Evolutionary conservation across 2,888 invertebrate genomes (phyloP).

Genomic region (Nasonia oneida): DNA sequence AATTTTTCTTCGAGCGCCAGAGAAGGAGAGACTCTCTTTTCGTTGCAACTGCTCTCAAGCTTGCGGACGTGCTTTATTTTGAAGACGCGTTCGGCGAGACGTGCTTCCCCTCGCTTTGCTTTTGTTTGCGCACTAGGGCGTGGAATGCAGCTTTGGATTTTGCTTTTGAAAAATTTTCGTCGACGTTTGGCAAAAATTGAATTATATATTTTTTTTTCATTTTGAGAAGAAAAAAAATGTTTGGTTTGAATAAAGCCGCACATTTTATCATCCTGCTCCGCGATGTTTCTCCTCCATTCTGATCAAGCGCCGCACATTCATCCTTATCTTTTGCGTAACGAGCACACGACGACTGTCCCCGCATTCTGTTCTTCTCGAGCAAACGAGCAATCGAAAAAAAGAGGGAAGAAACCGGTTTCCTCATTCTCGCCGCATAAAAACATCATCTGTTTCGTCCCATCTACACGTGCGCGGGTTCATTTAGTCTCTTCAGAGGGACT

Average conservation of each 20-base stretch:
- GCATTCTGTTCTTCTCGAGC: not conserved
- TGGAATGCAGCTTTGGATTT: not conserved
- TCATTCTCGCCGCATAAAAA: constrained; percentile 9
- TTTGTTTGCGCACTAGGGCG: not conserved
- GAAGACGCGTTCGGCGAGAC: not conserved
- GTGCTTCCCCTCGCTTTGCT: constrained; percentile 13
- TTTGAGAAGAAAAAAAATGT: not conserved
- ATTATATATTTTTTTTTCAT: not conserved
- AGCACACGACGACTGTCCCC: not conserved
- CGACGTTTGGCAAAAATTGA: too few species aligned
- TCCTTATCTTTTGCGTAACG: not conserved
- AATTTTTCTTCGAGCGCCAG: not conserved
- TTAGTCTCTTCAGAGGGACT: constrained; percentile 1
- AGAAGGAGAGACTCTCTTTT: not conserved
- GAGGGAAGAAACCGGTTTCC: not conserved
- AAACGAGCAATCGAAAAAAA: constrained; percentile 17
- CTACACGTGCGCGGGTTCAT: not conserved
- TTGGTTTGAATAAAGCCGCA: not conserved
- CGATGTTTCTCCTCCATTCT: constrained; percentile 16
- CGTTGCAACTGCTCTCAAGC: not conserved
- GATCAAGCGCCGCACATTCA: not conserved
- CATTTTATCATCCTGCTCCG: not conserved
- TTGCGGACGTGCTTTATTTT: constrained; percentile 36
- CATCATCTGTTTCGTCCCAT: not conserved
- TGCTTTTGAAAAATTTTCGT: not conserved